phyloP scores from a whole-genome alignment of 2,888 invertebrate genomes.

The Nesidiocoris tenuis region DNA sequence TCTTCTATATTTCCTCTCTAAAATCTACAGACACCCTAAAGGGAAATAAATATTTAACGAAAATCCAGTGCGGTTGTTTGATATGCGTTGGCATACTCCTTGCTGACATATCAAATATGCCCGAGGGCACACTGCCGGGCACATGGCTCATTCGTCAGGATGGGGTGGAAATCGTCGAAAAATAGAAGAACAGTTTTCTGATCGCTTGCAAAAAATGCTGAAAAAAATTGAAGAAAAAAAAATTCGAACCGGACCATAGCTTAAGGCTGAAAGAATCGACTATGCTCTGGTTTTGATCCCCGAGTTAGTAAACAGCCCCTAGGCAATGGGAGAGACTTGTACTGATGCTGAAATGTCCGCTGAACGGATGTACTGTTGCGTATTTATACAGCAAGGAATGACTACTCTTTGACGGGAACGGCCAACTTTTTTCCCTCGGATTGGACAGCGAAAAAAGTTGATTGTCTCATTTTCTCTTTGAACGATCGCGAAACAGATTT shows the following conservation, averaged over 20 bases:
- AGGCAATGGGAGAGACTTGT: not conserved
- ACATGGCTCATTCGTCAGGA: not conserved
- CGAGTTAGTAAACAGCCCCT: not conserved
- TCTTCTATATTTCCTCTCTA: conserved; percentile 1
- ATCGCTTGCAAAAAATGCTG: not conserved
- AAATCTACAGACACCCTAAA: not conserved
- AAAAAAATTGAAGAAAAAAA: too few relatives aligned
- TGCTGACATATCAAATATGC: conserved; percentile 6
- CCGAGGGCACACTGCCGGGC: not conserved
- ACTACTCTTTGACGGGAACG: not conserved
- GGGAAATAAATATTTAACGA: conserved; percentile 10
- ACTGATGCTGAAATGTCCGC: not conserved
- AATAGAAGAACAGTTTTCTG: not conserved
- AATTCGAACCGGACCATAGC: not conserved
- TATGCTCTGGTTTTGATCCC: not conserved
- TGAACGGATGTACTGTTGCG: not conserved
- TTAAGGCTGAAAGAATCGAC: not conserved
- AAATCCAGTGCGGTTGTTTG: not conserved
- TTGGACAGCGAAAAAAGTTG: not conserved
- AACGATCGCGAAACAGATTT: not conserved
- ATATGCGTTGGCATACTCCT: not conserved
- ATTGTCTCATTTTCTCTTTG: not conserved
- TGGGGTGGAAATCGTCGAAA: not conserved
- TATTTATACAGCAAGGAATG: not conserved
- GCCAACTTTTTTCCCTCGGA: not conserved